Conservation (phyloP, 2,888 invertebrate species). For the Entomobrya proxima region DNA sequence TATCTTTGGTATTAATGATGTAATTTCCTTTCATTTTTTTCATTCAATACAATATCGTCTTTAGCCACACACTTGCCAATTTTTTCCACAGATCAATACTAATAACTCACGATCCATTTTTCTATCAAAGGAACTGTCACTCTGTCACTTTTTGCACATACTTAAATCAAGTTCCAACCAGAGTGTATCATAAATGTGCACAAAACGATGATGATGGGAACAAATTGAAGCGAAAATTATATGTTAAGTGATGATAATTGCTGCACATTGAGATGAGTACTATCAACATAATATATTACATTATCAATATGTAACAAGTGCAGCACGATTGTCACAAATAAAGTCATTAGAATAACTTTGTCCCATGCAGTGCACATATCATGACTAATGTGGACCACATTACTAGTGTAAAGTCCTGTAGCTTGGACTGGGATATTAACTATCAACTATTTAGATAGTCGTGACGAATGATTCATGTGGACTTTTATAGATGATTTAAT, state of each 20-base stretch:
- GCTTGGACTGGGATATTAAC: not conserved
- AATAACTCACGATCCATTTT: not conserved
- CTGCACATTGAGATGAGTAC: not conserved
- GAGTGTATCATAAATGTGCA: not conserved
- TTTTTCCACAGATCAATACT: constrained; percentile 5
- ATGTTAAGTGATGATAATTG: not conserved
- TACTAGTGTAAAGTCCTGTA: not conserved
- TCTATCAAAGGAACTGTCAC: constrained; percentile 3
- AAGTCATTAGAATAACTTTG: not conserved
- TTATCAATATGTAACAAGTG: not conserved
- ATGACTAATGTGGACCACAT: not conserved
- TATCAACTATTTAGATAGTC: not conserved
- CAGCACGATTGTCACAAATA: not conserved
- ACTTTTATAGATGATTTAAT: constrained; percentile 34
- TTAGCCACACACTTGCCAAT: not conserved
- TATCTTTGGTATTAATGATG: constrained; percentile 15
- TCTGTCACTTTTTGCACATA: not conserved
- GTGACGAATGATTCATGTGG: constrained; percentile 3
- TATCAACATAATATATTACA: not conserved
- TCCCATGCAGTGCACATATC: not conserved
- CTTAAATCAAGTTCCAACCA: not conserved
- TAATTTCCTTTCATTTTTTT: constrained; percentile 37
- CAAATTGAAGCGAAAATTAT: constrained; percentile 7
- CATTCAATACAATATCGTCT: not conserved
- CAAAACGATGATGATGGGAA: not conserved